Conservation (phyloP, 2,888 invertebrate species). For the Strigamia transsilvanica region DNA sequence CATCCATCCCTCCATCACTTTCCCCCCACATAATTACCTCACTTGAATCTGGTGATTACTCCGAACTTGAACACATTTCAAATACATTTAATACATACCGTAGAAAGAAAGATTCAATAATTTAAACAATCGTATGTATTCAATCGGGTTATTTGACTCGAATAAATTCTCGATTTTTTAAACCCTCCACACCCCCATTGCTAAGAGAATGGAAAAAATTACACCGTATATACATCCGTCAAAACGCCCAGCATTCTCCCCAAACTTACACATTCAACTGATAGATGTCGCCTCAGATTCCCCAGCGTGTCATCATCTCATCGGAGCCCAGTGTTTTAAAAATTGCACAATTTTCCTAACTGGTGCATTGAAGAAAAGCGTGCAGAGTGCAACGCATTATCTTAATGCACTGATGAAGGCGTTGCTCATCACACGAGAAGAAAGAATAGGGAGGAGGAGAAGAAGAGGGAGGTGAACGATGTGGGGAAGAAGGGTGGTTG, state of each 20-base stretch:
- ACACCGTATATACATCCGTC: background rate
- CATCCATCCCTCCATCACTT: background rate
- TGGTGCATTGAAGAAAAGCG: constrained; percentile 31
- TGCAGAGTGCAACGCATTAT: constrained; percentile 35
- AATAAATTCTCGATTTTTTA: no score
- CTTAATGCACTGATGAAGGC: constrained; percentile 38
- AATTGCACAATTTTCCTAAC: constrained; percentile 31
- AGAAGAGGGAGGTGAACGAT: background rate
- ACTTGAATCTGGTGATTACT: background rate
- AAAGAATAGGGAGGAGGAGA: background rate
- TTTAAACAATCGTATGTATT: background rate
- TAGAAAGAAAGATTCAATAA: no score
- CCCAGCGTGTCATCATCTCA: constrained; percentile 31
- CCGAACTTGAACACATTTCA: background rate
- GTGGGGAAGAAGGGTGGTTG: constrained; percentile 17
- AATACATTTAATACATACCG: background rate
- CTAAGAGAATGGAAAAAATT: background rate
- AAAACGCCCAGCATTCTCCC: background rate
- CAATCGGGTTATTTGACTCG: no score
- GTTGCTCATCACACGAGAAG: constrained; percentile 34
- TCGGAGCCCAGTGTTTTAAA: constrained; percentile 30
- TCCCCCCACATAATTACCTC: background rate
- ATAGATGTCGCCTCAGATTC: constrained; percentile 34
- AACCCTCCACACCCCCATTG: background rate
- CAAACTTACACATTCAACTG: constrained; percentile 8